Evolutionary conservation across 2,888 invertebrate genomes (phyloP), one percentile per base, ranked within the genome.

Genomic region (Sinopyrophorus schimmeli): DNA sequence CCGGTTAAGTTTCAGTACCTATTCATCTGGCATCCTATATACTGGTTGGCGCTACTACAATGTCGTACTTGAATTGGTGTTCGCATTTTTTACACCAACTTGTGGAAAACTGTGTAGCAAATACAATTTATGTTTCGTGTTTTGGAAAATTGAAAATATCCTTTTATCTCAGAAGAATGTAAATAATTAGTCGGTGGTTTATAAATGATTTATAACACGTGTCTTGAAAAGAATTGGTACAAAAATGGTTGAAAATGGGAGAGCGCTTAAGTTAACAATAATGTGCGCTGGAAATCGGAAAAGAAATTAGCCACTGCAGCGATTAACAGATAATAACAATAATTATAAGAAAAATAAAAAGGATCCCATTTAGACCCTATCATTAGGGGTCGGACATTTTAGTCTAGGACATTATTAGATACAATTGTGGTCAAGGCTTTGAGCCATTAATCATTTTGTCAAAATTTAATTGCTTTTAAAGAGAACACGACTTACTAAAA

Each of bases 371-470:
- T 63, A 62, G 62, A 61, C 66, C 65, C 67, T 67, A 65, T 70
- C 60, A 71, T 71, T 71, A 65, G 54, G 58, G 61, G 65, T 59
- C 53, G 59, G 57, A 60, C 60, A 62, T 61, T 60, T 60, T 61
- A 62, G 63, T 61, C 64, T 61, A 58, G 55, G 59, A 55, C 60
- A 66, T 69, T 68, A 69, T 67, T 64, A 66, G 63, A 65, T 64
- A 62, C 62, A 65, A 61, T 65, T 65, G 65, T 63, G 64, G 64
- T 60, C 61, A 60, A 65, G 65, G 64, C 66, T 67, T 64, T 62
- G 52, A 61, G 60, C 66, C 66, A 71, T 71, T 70, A 70, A 71
- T 71, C 70, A 71, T 70, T 68, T 69, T 71, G 69, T 70, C 69
- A 68, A 68, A 68, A 66, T 67, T 68, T 70, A 71, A 71, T 71